These are phyloP conservation scores for Platycnemis pennipes DNA, from an alignment of 2,888 invertebrate genomes.

Conservation along the genomic window DNA sequence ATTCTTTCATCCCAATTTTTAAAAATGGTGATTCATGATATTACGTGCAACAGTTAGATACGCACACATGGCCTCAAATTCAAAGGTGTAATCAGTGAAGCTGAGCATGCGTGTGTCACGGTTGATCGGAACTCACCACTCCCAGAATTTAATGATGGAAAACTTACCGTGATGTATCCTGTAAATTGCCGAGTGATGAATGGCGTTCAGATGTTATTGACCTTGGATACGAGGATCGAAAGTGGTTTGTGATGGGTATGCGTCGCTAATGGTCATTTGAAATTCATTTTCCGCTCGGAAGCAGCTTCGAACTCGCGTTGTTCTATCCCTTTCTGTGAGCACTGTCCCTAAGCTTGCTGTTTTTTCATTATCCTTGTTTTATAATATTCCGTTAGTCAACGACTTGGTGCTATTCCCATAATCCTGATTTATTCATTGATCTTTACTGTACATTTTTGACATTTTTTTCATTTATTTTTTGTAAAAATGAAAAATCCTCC, in stretches of 20 bases:
- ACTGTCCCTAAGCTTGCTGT: background rate
- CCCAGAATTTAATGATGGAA: background rate
- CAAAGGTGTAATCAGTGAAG: background rate
- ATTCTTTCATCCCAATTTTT: background rate
- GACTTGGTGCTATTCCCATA: no score
- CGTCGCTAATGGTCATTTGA: background rate
- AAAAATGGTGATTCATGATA: background rate
- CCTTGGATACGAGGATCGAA: background rate
- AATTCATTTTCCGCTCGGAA: background rate
- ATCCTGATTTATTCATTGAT: no score
- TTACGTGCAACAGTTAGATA: background rate
- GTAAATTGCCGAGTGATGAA: background rate
- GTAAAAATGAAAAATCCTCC: no score
- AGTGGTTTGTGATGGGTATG: background rate
- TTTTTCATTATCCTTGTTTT: no score
- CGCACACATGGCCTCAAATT: background rate
- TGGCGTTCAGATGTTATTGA: slow-evolving; percentile 3
- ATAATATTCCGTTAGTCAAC: no score
- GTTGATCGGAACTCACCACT: no score
- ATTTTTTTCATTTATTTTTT: no score
- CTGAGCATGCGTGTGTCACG: no score
- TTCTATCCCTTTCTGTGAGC: background rate
- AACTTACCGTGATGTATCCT: background rate
- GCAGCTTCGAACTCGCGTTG: no score
- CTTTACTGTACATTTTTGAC: no score